Conservation (phyloP, 1,140 invertebrate species). For the Solenopsis invicta region DNA sequence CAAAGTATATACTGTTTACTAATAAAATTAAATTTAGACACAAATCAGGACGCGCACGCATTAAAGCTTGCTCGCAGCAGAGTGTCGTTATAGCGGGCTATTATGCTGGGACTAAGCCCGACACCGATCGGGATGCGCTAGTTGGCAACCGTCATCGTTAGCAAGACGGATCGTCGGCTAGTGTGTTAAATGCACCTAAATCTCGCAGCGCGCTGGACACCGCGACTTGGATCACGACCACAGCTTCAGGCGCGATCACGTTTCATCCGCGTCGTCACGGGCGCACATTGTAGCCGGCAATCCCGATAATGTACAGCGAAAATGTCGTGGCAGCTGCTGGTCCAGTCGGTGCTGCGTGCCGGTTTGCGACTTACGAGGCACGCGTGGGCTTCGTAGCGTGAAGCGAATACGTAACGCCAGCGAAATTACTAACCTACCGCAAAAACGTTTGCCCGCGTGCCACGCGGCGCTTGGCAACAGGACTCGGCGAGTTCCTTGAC, state of each 20-base stretch:
- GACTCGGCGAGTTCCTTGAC: neutral
- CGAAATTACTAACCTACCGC: conserved; percentile 70
- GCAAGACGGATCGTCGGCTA: conserved; percentile 13
- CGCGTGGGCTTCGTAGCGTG: conserved; percentile 43
- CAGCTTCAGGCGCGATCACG: conserved; percentile 12
- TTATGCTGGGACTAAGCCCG: neutral
- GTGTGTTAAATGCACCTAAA: neutral
- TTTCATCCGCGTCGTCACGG: conserved; percentile 29
- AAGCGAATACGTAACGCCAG: conserved; percentile 56
- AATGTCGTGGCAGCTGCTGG: conserved; percentile 20
- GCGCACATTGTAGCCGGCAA: conserved; percentile 1
- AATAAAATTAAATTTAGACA: conserved; percentile 7
- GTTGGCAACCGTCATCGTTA: conserved; percentile 4
- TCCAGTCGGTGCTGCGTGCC: conserved; percentile 7
- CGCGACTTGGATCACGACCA: neutral
- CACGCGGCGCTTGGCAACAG: conserved; percentile 26
- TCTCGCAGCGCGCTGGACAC: conserved; percentile 4
- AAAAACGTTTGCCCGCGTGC: conserved; percentile 59
- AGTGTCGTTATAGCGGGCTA: neutral
- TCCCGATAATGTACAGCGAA: conserved; percentile 10
- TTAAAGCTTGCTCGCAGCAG: neutral
- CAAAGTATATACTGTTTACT: conserved; percentile 11
- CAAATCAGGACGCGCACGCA: neutral
- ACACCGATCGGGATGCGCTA: neutral
- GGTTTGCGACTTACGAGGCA: conserved; percentile 4